Evolutionary conservation across 1,140 invertebrate species (phyloP).

Genomic region (Coenobita brevimanus): DNA sequence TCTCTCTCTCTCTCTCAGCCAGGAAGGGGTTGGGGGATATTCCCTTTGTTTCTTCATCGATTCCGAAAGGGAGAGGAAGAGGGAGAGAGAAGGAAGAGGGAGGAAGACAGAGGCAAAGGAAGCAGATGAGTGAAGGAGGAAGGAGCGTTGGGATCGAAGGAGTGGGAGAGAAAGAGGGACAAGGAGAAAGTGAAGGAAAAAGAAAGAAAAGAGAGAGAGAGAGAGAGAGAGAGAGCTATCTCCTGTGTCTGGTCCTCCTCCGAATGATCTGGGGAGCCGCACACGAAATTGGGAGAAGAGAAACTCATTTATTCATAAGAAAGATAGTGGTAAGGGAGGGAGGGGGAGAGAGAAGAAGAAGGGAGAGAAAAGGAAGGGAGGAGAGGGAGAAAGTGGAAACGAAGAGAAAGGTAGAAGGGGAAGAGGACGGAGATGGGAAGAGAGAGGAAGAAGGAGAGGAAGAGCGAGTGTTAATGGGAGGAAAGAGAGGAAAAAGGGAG

Average conservation of each 20-base stretch:
- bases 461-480: background rate
- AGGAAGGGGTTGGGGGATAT: conserved; percentile 2
- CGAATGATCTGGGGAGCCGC: background rate
- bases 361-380: background rate
- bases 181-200: background rate
- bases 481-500: background rate
- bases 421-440: no score
- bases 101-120: background rate
- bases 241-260: background rate
- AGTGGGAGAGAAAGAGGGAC: conserved; percentile 10
- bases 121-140: conserved; percentile 1
- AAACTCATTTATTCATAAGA: conserved; percentile 9
- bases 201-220: background rate
- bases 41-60: conserved; percentile 25
- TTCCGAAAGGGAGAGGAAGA: background rate
- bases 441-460: background rate
- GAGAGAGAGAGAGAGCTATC: background rate
- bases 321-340: background rate
- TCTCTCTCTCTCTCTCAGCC: conserved; percentile 9
- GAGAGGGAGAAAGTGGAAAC: background rate
- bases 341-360: background rate
- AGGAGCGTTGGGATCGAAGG: background rate
- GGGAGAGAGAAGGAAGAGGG: background rate
- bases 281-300: background rate
- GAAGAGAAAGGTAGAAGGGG: background rate